Percentiles rank a stretch among this genome's conserved stretches.
phyloP scores from a whole-genome alignment of 2,113 vertebrate genomes.

The Mormyrus lacerda region DNA sequence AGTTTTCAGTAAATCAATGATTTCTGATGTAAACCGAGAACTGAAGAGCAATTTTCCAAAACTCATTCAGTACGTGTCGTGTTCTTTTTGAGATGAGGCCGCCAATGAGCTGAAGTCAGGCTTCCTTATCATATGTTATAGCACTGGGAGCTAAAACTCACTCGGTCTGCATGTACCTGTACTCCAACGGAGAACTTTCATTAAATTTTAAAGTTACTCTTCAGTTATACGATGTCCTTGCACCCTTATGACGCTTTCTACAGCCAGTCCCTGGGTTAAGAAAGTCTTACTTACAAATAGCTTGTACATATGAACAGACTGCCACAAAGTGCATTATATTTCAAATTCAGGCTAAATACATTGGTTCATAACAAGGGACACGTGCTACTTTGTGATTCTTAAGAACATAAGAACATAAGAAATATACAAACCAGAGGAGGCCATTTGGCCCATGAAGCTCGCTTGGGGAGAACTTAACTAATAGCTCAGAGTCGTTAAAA shows the following conservation, averaged over 20 bases:
- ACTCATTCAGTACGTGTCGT: not conserved
- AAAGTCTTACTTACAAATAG: not conserved
- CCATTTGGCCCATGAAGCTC: too few species aligned
- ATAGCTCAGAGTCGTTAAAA: too few species aligned
- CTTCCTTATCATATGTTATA: not conserved
- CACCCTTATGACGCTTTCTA: not conserved
- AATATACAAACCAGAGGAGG: too few species aligned
- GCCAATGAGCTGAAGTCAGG: not conserved
- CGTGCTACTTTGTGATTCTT: not conserved
- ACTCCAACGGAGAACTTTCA: not conserved
- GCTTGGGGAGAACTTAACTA: too few species aligned
- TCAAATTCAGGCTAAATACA: not conserved
- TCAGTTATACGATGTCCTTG: not conserved
- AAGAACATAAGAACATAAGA: too few species aligned
- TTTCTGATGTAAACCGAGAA: not conserved
- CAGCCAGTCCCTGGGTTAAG: not conserved
- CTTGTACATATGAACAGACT: not conserved
- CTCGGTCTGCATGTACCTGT: not conserved
- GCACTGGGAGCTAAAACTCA: not conserved
- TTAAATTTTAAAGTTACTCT: not conserved
- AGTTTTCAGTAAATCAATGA: not conserved
- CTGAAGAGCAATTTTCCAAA: not conserved
- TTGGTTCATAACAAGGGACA: not conserved
- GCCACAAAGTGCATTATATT: not conserved
- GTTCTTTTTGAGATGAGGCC: not conserved